Conservation (phyloP, 2,888 invertebrate genomes). For the Luperina testacea region DNA sequence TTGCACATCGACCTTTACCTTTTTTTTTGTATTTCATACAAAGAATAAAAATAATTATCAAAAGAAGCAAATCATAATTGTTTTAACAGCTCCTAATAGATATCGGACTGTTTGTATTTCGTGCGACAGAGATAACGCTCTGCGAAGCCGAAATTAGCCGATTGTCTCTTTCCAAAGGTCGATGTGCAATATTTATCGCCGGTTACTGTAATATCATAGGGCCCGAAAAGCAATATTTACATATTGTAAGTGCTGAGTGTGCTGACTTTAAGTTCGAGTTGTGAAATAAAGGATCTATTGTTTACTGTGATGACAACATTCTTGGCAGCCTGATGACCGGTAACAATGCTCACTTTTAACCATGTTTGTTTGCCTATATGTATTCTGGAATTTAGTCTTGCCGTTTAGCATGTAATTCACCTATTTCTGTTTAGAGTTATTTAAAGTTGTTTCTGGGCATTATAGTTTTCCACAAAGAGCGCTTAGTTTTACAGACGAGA, state of each 20-base stretch:
- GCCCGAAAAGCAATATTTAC: constrained; percentile 20
- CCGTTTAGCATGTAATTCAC: constrained; percentile 8
- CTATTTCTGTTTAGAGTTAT: constrained; percentile 9
- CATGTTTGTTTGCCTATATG: constrained; percentile 26
- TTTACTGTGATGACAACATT: constrained; percentile 48
- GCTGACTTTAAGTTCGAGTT: constrained; percentile 40
- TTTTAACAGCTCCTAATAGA: too few species aligned
- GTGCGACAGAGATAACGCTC: too few species aligned
- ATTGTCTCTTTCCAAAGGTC: too few species aligned
- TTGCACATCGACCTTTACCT: too few species aligned
- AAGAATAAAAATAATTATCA: too few species aligned
- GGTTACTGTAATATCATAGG: constrained; percentile 11
- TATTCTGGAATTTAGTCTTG: constrained; percentile 19
- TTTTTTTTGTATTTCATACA: too few species aligned
- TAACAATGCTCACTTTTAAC: constrained; percentile 34
- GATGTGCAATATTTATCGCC: too few species aligned
- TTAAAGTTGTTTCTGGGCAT: constrained; percentile 6
- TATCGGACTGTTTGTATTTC: too few species aligned
- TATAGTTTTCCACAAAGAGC: constrained; percentile 1
- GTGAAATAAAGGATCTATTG: constrained; percentile 39
- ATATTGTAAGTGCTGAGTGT: constrained; percentile 23
- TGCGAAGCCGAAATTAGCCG: too few species aligned
- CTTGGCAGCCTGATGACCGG: constrained; percentile 27
- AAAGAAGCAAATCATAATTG: too few species aligned
- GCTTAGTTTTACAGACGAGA: background rate